A percentile compares a stretch with the other conserved stretches of the same genome.
Conservation (phyloP, 2,113 vertebrate species). For the Arvicanthis niloticus region DNA sequence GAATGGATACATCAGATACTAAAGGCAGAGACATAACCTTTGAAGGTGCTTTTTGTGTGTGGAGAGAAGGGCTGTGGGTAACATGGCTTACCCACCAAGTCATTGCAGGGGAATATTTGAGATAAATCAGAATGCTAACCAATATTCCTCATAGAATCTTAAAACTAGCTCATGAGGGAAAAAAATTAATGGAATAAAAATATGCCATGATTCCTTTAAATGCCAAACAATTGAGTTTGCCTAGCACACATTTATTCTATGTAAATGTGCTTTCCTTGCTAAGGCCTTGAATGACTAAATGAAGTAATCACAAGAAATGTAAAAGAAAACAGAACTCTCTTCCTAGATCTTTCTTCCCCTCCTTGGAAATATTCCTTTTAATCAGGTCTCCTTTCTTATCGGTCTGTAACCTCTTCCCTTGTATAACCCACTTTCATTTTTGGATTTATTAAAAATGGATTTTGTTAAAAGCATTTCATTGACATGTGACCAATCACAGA, state of each 20-base stretch:
- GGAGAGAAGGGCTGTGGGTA: slow-evolving; percentile 29
- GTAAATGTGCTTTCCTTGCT: slow-evolving; percentile 41
- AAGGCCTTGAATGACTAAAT: slow-evolving; percentile 5
- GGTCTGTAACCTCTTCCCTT: slow-evolving; percentile 27
- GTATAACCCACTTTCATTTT: slow-evolving; percentile 51
- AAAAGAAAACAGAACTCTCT: slow-evolving; percentile 3
- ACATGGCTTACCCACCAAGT: background rate
- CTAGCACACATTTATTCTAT: slow-evolving; percentile 40
- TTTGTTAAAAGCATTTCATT: slow-evolving; percentile 74
- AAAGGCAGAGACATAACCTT: background rate
- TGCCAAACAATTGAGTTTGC: slow-evolving; percentile 53
- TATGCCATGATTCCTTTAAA: slow-evolving; percentile 50
- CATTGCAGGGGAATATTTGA: background rate
- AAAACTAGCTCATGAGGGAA: slow-evolving; percentile 47
- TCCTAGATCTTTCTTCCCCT: slow-evolving; percentile 18
- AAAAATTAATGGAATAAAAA: slow-evolving; percentile 14
- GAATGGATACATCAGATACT: background rate
- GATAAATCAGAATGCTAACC: slow-evolving; percentile 1
- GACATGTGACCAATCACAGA: slow-evolving; percentile 60
- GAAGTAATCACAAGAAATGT: slow-evolving; percentile 23
- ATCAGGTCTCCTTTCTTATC: slow-evolving; percentile 37
- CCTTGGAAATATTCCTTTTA: slow-evolving; percentile 19
- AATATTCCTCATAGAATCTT: slow-evolving; percentile 50
- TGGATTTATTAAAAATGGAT: slow-evolving; percentile 59
- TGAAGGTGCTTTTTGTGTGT: slow-evolving; percentile 45